Base-by-base conservation (phyloP, 2,888 invertebrate species). In the Idaea aversata region DNA sequence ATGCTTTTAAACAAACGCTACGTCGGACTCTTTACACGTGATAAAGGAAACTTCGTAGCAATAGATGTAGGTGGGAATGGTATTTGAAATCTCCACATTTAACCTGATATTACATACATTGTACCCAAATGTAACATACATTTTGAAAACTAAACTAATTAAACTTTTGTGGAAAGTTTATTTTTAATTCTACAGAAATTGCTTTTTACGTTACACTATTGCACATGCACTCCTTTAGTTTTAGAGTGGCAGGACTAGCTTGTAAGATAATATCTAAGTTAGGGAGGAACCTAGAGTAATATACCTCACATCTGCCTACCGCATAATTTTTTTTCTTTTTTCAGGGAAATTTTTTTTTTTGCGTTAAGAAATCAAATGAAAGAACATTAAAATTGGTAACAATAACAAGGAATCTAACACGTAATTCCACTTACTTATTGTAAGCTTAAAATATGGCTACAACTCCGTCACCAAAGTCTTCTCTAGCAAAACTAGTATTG, bases 401-500 rank as follows among this genome's bases (percentile, higher is more conserved):
- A 25, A 25, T 25, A 25, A 25, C 25, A 25, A 25, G 25, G 25
- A 25, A 25, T 25, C 25, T 25, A 25, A 25, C 25, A 25, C 25
- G 25, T 1, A 25, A 25, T 25, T 25, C 25, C 25, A 25, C 25
- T 2, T 25, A 25, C 25, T 25, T 25, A 25, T 25, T 25, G 25
- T 25, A 25, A 47, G 4, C 3, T 47, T 47, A 13, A 47, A 47
- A 78, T 57, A 89, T 88, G 87, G 84, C 71, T 70, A 78, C 81
- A 38, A 93, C 94, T 59, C 94, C 95, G 13, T 95, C 95, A 5
- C 95, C 96, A 0, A 95, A 95, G 84, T 94, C 95, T 15, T 95
- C 96, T 15, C 86, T 96, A 74, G 95, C 95, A 65, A 96, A 95
- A 84, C 91, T 96, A 65, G 95, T 95, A 62, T 86, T 96, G 61